Evolutionary conservation across 37 sponge, comb jelly and placozoan species (phyloP), one percentile per base, ranked within the genome.

Genomic region (Chondrilla cf. caribensis): DNA sequence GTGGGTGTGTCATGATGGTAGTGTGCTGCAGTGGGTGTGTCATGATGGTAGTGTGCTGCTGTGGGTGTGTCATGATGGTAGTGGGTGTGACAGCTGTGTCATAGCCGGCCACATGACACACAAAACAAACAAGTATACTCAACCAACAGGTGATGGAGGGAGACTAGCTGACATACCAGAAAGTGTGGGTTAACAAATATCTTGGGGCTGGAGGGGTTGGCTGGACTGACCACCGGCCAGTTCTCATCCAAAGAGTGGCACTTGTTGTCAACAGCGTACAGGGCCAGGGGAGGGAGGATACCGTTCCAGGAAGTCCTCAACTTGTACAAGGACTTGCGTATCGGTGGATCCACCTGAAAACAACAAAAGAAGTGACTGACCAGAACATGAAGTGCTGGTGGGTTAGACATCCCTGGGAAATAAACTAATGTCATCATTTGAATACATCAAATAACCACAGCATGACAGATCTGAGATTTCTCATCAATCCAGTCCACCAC

Each of bases 141-240:
- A 11, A 11, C 17, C 67, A n/a, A 26, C 22, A n/a, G n/a, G n/a
- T 14, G 67, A 26, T 18, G 70, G 3, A 37, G 70, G 70, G 8
- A 37, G 70, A 29, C 70, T 35, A 3, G 6, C 60, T 6, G 2
- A 59, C 60, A 26, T 6, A 59, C 60, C 25, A 92, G 25, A 28
- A 92, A 92, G n/a, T 86, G 82, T 18, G 86, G 86, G 60, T 92
- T 92, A 22, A 92, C 83, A 75, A 87, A 88, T 8, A 92, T 92
- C 14, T 84, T 85, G 3, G 92, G 81, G 35, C 86, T 60, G 70
- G 70, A 35, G 37, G 70, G 70, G 70, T 36, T 35, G 33, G 70
- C n/a, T n/a, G n/a, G n/a, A n/a, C n/a, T n/a, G n/a, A n/a, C 31
- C 37, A 35, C 37, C 8, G 97, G 97, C 97, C 94, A 96, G 81